These are phyloP conservation scores for Perca flavescens DNA, from an alignment of 2,113 vertebrate species.

Conservation along the genomic window DNA sequence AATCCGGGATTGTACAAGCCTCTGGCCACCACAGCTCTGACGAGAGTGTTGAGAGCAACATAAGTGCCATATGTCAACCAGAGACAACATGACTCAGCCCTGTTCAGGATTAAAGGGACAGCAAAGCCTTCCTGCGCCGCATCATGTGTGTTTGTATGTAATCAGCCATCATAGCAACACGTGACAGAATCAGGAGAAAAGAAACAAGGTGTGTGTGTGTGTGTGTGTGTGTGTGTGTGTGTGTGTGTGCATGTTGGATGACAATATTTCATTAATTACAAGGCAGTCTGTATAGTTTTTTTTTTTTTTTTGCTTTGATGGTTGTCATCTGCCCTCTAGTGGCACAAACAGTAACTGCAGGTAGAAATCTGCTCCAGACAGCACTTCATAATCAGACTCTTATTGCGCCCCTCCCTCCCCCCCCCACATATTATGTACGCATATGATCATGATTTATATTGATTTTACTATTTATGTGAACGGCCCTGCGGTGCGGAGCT, in stretches of 20 bases:
- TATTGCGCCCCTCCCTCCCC: too few relatives aligned
- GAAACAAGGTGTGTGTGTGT: neutral
- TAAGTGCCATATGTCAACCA: slow-evolving; percentile 65
- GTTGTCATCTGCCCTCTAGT: slow-evolving; percentile 50
- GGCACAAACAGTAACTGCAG: slow-evolving; percentile 12
- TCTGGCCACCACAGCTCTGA: slow-evolving; percentile 42
- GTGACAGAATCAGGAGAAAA: neutral
- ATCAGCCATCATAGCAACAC: slow-evolving; percentile 14
- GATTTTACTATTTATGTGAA: slow-evolving; percentile 23
- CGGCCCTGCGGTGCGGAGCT: neutral
- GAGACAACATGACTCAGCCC: slow-evolving; percentile 42
- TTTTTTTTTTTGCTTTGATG: neutral
- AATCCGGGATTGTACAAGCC: slow-evolving; percentile 45
- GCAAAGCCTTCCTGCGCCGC: neutral
- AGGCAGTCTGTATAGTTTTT: neutral
- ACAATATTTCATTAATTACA: neutral
- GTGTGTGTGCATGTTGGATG: neutral
- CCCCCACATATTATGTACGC: neutral
- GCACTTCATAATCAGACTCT: neutral
- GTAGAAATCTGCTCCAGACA: neutral
- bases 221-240: too few relatives aligned
- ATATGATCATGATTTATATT: neutral
- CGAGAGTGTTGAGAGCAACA: slow-evolving; percentile 40
- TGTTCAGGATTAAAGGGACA: slow-evolving; percentile 28
- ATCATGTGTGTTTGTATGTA: neutral